Evolutionary conservation across 2,113 vertebrate genomes (phyloP), one percentile per base, ranked within the genome.

Genomic region (Glaucidium brasilianum): DNA sequence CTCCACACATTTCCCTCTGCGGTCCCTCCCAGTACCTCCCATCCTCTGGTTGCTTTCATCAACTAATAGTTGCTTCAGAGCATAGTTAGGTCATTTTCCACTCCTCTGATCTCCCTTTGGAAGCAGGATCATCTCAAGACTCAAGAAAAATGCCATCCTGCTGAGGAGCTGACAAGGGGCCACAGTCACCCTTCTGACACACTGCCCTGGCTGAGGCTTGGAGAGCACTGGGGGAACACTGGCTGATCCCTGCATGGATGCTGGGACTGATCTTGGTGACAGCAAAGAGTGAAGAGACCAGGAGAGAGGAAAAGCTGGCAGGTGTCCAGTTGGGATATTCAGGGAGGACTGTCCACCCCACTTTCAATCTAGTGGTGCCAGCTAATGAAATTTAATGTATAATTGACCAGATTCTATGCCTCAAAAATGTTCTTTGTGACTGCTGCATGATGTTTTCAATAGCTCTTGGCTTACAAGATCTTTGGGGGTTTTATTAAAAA

Each of bases 1-100:
- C 21, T 73, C 68, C 68, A 7, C 0, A 5, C 0, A 0, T 25
- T 78, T 91, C 37, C 27, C 73, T 71, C 18, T 32, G 17, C 1
- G 0, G n/a, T 56, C 39, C 11, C 60, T 53, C 64, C 62, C 30
- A 6, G 6, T 12, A n/a, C 19, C 27, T 82, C 52, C 63, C 35
- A n/a, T 49, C 29, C 56, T 75, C 0, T 1, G 10, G 12, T 1
- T 60, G 47, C 43, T 89, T 91, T 56, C 43, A 20, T 35, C 72
- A 81, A 10, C 32, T 76, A 59, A 4, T 2, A 62, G 27, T 5
- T 27, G 29, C 79, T 71, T 35, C 73, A 71, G 35, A 60, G 16
- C 34, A 34, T 21, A 72, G 59, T 1, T 53, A 43, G 25, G 41
- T 49, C 7, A 16, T 37, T 32, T 82, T 58, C 32, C 5, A 2